These are phyloP conservation scores for Euspilapteryx auroguttella DNA, from an alignment of 2,888 invertebrate species.

Conservation along the genomic window DNA sequence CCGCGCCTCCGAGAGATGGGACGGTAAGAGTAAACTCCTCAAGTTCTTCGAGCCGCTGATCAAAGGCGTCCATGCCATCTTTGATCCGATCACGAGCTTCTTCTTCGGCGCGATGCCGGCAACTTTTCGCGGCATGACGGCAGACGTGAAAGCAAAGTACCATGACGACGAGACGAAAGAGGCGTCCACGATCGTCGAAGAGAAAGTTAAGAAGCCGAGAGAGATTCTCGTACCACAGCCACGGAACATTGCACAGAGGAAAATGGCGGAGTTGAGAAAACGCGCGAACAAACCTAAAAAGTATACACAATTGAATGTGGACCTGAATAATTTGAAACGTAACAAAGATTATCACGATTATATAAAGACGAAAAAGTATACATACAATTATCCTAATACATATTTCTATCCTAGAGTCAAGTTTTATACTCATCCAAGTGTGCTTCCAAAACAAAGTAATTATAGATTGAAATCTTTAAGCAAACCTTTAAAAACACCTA, in stretches of 20 bases:
- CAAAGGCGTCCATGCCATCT: conserved; percentile 29
- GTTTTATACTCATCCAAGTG: conserved; percentile 35
- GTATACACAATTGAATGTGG: conserved; percentile 35
- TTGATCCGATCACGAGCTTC: conserved; percentile 40
- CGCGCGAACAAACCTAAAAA: conserved; percentile 29
- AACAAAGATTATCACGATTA: conserved; percentile 49
- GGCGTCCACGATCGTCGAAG: conserved; percentile 12
- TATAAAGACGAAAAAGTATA: conserved; percentile 48
- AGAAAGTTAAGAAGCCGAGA: conserved; percentile 25
- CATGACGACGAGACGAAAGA: conserved; percentile 1
- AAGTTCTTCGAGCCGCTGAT: conserved; percentile 46
- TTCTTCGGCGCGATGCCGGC: conserved; percentile 43
- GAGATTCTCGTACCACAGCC: conserved; percentile 44
- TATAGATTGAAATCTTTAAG: background rate
- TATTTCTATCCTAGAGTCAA: conserved; percentile 45
- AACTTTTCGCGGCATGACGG: conserved; percentile 39
- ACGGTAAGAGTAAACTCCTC: conserved; percentile 52
- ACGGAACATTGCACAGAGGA: conserved; percentile 41
- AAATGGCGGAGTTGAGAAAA: conserved; percentile 28
- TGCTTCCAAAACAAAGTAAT: conserved; percentile 18
- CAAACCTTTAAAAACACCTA: conserved; percentile 8
- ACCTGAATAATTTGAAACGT: conserved; percentile 35
- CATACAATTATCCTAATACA: conserved; percentile 42
- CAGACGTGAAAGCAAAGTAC: conserved; percentile 29
- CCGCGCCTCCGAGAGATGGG: conserved; percentile 51